Evolutionary conservation across 64 coral and sea anemone genomes (phyloP).

Genomic region (Cladopsammia gracilis): DNA sequence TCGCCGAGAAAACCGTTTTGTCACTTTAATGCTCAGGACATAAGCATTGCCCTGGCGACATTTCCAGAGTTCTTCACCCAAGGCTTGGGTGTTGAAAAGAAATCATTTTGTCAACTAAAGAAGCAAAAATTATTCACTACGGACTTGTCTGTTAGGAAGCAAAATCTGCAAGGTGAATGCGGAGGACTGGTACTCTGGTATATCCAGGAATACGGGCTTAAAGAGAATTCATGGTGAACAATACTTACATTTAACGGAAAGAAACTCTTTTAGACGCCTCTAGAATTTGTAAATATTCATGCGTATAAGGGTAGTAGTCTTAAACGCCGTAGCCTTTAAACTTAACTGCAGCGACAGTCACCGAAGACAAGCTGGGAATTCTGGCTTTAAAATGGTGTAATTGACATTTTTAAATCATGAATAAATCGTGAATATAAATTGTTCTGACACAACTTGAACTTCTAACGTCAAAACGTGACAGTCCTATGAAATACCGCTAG

Average conservation of each 20-base stretch:
- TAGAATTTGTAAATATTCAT: no score
- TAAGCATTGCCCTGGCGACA: background rate
- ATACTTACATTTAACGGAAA: background rate
- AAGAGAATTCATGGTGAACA: background rate
- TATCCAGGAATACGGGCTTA: conserved; percentile 36
- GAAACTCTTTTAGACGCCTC: no score
- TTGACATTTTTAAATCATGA: no score
- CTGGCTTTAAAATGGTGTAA: no score
- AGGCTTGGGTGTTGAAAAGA: background rate
- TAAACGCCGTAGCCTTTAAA: no score
- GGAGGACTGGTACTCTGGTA: conserved; percentile 35
- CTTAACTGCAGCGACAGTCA: no score
- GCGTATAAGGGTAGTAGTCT: no score
- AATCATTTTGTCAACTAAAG: background rate
- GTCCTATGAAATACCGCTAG: no score
- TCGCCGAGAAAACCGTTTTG: background rate
- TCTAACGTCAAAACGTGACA: no score
- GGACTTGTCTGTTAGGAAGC: background rate
- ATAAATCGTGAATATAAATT: no score
- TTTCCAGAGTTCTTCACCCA: conserved; percentile 43
- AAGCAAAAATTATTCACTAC: background rate
- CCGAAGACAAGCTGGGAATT: no score
- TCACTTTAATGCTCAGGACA: background rate
- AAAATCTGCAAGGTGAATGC: conserved; percentile 2
- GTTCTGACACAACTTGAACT: no score